Conservation (phyloP, 2,888 invertebrate species). For the Nomada hirtipes region DNA sequence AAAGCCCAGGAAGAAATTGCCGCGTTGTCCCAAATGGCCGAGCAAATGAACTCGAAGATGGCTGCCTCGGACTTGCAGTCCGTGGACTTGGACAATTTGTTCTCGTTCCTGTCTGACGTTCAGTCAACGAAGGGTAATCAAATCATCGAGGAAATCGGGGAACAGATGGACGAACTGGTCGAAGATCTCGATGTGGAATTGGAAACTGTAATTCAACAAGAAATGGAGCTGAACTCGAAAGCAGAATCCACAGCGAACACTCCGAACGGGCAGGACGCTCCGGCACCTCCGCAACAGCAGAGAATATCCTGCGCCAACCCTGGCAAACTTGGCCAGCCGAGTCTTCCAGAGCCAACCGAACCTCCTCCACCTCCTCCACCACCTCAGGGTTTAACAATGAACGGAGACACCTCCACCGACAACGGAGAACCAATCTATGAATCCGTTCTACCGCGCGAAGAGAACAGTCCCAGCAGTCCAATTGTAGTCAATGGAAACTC, state of each 20-base stretch:
- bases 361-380: slow-evolving; percentile 90
- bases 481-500: slow-evolving; percentile 76
- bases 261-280: slow-evolving; percentile 68
- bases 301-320: slow-evolving; percentile 71
- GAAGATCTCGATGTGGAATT: slow-evolving; percentile 93
- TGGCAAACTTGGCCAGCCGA: slow-evolving; percentile 85
- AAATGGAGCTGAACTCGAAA: slow-evolving; percentile 83
- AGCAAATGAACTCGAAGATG: slow-evolving; percentile 88
- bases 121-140: slow-evolving; percentile 87
- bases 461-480: slow-evolving; percentile 80
- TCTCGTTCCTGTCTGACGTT: slow-evolving; percentile 94
- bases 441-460: slow-evolving; percentile 91
- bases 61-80: slow-evolving; percentile 87
- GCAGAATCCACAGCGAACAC: slow-evolving; percentile 70
- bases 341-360: slow-evolving; percentile 91
- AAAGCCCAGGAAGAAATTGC: slow-evolving; percentile 89
- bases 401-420: slow-evolving; percentile 74
- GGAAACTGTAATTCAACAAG: slow-evolving; percentile 88
- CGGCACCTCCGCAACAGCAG: slow-evolving; percentile 42
- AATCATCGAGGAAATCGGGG: slow-evolving; percentile 92
- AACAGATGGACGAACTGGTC: slow-evolving; percentile 93
- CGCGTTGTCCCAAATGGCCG: slow-evolving; percentile 90
- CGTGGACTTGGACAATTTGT: slow-evolving; percentile 94
- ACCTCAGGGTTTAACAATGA: slow-evolving; percentile 83
- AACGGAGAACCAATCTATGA: slow-evolving; percentile 93